phyloP scores from a whole-genome alignment of 2,797 vertebrate species.

The Tokudaia muenninki region DNA sequence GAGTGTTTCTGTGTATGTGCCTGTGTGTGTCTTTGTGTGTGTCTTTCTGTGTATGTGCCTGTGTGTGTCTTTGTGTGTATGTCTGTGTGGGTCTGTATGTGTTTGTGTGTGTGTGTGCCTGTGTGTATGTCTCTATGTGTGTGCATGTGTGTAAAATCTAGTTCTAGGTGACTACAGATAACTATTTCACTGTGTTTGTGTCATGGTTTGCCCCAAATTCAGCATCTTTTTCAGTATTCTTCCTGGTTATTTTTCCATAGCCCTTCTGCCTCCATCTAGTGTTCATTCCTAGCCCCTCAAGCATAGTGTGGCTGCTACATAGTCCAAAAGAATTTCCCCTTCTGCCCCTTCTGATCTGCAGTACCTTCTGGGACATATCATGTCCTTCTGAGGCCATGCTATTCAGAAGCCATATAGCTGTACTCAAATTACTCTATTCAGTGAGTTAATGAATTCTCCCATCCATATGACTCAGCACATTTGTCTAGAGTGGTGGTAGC shows the following conservation, averaged over 20 bases:
- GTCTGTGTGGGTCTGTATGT: no score
- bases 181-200: slow-evolving; percentile 1
- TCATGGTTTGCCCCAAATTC: neutral
- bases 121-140: neutral
- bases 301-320: neutral
- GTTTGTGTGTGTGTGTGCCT: no score
- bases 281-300: neutral
- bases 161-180: neutral
- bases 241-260: neutral
- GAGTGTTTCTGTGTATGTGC: no score
- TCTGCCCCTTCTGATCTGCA: neutral
- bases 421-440: neutral
- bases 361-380: neutral
- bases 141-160: neutral
- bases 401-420: neutral
- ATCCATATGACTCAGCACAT: slow-evolving; percentile 5
- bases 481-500: neutral
- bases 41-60: no score
- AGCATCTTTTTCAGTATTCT: neutral
- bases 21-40: no score
- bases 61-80: no score
- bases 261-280: neutral
- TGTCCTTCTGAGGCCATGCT: neutral
- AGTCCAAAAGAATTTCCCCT: neutral
- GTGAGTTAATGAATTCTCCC: slow-evolving; percentile 54